Evolutionary conservation across 2,113 vertebrate genomes (phyloP).

Genomic region (Platysternon megacephalum): DNA sequence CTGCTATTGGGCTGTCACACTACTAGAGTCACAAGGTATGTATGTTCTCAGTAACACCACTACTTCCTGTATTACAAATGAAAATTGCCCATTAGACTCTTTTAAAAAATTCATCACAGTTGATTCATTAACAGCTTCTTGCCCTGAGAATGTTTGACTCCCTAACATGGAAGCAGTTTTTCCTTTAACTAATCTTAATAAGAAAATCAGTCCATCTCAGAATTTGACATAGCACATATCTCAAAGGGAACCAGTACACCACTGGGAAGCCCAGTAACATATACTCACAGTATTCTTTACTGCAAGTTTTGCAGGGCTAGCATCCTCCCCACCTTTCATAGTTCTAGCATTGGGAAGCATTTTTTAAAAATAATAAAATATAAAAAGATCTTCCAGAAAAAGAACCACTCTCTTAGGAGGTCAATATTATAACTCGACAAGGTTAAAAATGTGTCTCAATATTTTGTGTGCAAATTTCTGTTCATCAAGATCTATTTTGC

Average conservation of each 20-base stretch:
- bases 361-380: background rate
- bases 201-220: background rate
- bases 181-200: background rate
- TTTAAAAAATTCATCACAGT: background rate
- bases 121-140: background rate
- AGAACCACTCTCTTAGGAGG: background rate
- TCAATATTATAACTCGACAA: background rate
- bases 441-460: background rate
- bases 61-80: background rate
- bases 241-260: background rate
- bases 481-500: background rate
- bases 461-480: background rate
- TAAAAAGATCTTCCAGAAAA: background rate
- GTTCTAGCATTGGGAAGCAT: background rate
- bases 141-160: rapidly evolving
- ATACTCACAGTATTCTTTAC: rapidly evolving
- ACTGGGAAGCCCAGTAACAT: background rate
- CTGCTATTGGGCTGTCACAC: background rate
- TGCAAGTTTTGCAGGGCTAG: background rate
- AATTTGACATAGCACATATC: background rate
- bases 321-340: background rate
- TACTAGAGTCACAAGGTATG: rapidly evolving
- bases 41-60: background rate
- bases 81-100: background rate
- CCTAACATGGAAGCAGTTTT: background rate